phyloP scores from a whole-genome alignment of 2,113 vertebrate species.

The Bambusicola thoracicus region DNA sequence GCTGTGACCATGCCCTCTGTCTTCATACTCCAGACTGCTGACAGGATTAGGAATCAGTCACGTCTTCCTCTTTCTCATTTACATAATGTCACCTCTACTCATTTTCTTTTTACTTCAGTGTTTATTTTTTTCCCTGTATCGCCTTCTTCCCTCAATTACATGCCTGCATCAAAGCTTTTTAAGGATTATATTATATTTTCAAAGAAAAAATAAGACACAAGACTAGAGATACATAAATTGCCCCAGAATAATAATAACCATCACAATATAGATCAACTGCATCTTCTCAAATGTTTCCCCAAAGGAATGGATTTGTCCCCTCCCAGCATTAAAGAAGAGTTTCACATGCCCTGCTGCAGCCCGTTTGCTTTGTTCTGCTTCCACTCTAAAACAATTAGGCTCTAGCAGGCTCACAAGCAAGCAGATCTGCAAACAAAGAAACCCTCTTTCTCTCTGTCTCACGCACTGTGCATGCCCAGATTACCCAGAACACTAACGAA shows the following conservation, averaged over 20 bases:
- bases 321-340: background rate
- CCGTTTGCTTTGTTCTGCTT: background rate
- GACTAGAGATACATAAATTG: background rate
- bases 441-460: background rate
- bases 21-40: background rate
- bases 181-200: background rate
- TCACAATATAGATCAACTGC: background rate
- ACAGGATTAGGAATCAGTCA: background rate
- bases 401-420: rapidly evolving
- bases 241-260: background rate
- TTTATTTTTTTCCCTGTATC: background rate
- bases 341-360: rapidly evolving
- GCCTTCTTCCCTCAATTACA: background rate
- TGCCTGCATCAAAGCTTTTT: background rate
- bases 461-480: background rate
- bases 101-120: background rate
- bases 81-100: background rate
- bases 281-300: background rate
- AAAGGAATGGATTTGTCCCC: background rate
- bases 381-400: background rate
- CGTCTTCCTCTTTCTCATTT: background rate
- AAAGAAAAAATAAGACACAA: background rate
- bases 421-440: background rate
- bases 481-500: background rate
- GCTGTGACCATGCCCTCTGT: rapidly evolving